phyloP scores from a whole-genome alignment of 2,113 vertebrate species.

The Esox niger region DNA sequence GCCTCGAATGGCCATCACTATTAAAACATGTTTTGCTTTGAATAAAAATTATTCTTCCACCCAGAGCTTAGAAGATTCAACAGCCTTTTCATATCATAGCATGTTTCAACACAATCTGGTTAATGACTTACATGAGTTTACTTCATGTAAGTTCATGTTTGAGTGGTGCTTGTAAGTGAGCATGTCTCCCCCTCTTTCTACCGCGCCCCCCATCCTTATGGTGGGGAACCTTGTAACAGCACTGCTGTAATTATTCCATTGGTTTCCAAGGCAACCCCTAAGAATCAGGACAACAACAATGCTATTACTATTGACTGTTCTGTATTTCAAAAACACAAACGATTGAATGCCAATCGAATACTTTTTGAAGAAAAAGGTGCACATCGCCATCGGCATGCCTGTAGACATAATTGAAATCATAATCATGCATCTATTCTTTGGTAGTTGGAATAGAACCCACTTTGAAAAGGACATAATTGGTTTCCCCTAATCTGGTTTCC shows the following conservation, averaged over 20 bases:
- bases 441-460: constrained; percentile 17
- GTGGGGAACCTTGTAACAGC: constrained; percentile 35
- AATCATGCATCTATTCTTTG: constrained; percentile 35
- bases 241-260: constrained; percentile 36
- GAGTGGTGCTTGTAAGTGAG: background rate
- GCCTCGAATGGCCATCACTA: too few species aligned
- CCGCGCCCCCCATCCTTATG: constrained; percentile 24
- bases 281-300: constrained; percentile 34
- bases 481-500: constrained; percentile 41
- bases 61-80: background rate
- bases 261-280: constrained; percentile 36
- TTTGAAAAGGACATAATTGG: constrained; percentile 45
- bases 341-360: constrained; percentile 36
- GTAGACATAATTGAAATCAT: constrained; percentile 41
- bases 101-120: too few species aligned
- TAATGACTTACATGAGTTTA: too few species aligned
- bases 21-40: too few species aligned
- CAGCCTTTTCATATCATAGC: background rate
- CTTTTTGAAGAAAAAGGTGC: constrained; percentile 32
- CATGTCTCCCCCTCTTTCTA: background rate
- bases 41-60: background rate
- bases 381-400: constrained; percentile 26
- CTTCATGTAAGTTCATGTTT: too few species aligned
- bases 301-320: too few species aligned
- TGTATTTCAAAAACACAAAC: too few species aligned